Base-by-base conservation (phyloP, 2,797 vertebrate genomes). In the Myotis findleyi region DNA sequence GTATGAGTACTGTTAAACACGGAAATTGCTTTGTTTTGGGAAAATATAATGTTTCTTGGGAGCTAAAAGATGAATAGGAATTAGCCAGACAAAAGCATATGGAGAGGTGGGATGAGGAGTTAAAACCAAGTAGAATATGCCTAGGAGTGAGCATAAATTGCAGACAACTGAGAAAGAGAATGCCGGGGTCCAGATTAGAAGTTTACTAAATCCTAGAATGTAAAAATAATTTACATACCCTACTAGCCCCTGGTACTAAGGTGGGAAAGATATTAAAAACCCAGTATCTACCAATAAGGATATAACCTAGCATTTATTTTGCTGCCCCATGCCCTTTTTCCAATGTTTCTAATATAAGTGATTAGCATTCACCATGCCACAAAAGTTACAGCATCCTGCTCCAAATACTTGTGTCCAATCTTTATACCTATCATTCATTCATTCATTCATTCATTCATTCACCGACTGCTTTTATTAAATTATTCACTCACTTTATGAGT, bases 61-160 rank as follows among this genome's bases (percentile, higher is more conserved):
- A 79, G 25, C 2, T 55, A 64, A 62, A 47, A 64, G 7, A 41
- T 59, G 5, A 87, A 53, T 47, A 92, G 5, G 36, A 95, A 55
- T 66, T 72, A 80, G 20, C 9, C 10, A 83, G 23, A 69, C 1
- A 68, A 47, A 77, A 14, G 3, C 36, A 27, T 49, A 51, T 7
- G 1, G 14, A 38, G 18, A 77, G 4, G 2, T 59, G 2, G 1
- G 2, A 3, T 23, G 53, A 57, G 3, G 4, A 13, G 1, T 55
- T 91, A 79, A 77, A 92, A 59, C 4, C 44, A 5, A 55, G 6
- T 2, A 23, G 17, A 10, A 9, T 5, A 8, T 18, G 10, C 72
- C 87, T 62, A 72, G 21, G 1, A 87, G 20, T 53, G 5, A 86
- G 1, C 68, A 49, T 2, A 83, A 82, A 75, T 38, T 33, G 0